Evolutionary conservation across 1,140 invertebrate genomes (phyloP).

Genomic region (Argopecten irradians): DNA sequence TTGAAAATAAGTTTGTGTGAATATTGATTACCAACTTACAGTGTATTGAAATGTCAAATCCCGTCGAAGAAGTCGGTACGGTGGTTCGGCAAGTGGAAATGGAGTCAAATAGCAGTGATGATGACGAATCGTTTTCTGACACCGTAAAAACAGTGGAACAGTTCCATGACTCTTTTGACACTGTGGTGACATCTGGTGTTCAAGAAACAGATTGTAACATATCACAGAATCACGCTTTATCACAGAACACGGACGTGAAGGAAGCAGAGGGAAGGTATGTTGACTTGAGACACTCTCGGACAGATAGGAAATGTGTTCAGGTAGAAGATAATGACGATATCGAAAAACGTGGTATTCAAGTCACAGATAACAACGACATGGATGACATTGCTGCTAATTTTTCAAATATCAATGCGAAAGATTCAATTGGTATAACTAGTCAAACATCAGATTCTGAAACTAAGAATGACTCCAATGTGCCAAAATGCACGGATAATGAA

Average conservation of each 20-base stretch:
- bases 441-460: background rate
- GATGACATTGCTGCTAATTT: background rate
- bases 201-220: background rate
- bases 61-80: background rate
- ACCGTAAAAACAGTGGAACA: background rate
- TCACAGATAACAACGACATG: background rate
- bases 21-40: background rate
- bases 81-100: background rate
- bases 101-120: background rate
- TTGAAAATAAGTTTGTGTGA: background rate
- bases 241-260: background rate
- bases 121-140: background rate
- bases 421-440: background rate
- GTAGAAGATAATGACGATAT: background rate
- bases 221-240: background rate
- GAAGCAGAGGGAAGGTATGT: background rate
- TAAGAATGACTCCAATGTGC: background rate
- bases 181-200: background rate
- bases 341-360: background rate
- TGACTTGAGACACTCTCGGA: background rate
- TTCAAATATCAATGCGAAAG: background rate
- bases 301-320: background rate
- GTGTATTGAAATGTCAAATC: background rate
- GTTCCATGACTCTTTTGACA: background rate
- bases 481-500: background rate